phyloP scores from a whole-genome alignment of 2,888 invertebrate genomes.

The Sclerodermus sp. region DNA sequence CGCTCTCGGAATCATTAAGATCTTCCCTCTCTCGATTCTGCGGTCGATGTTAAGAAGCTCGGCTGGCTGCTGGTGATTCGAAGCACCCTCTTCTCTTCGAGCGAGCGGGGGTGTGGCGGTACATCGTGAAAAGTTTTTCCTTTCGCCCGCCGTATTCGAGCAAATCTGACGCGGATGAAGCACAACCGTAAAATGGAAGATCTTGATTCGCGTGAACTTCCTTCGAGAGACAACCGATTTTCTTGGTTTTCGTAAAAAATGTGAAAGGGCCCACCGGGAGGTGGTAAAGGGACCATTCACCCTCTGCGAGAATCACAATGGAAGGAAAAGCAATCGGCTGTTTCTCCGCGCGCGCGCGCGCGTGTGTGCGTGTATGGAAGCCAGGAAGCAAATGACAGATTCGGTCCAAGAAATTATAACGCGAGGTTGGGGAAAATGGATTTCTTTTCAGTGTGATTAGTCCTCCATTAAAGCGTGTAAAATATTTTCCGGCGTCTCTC shows the following conservation, averaged over 20 bases:
- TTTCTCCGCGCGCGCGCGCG: not conserved
- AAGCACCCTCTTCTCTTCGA: not conserved
- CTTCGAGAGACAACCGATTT: not conserved
- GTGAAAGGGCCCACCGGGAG: too few species aligned
- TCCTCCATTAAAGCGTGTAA: conserved; percentile 1
- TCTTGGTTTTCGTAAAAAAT: not conserved
- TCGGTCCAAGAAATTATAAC: not conserved
- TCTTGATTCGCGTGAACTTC: too few species aligned
- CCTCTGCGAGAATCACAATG: too few species aligned
- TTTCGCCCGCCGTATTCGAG: not conserved
- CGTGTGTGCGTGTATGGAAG: too few species aligned
- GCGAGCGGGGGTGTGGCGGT: too few species aligned
- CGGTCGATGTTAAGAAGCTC: conserved; percentile 11
- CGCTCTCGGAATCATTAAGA: conserved; percentile 26
- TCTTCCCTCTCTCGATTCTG: conserved; percentile 26
- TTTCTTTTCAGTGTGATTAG: not conserved
- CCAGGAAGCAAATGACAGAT: not conserved
- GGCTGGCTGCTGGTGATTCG: not conserved
- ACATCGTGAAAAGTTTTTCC: not conserved
- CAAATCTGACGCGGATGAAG: not conserved
- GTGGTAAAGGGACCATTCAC: too few species aligned
- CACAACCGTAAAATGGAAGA: not conserved
- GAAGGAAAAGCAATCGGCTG: too few species aligned
- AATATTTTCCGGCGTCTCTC: too few species aligned
- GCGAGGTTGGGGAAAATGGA: not conserved